Evolutionary conservation across 2,888 invertebrate genomes (phyloP).

Genomic region (Diachrysia chrysitis): DNA sequence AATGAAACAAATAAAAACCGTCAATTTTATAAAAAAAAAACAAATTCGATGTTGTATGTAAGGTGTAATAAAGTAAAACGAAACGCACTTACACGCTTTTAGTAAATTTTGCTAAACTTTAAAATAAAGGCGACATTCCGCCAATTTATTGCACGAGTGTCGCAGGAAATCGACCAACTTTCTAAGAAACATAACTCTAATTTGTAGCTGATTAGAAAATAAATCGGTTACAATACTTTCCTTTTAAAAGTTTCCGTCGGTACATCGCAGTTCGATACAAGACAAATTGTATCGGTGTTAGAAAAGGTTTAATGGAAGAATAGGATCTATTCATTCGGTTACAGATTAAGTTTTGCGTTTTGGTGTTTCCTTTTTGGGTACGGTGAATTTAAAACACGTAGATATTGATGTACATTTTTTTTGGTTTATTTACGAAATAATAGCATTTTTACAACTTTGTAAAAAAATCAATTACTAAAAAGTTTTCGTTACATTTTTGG

Average conservation of each 20-base stretch:
- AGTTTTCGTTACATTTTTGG: too few species aligned
- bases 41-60: too few species aligned
- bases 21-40: too few species aligned
- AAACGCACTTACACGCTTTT: not conserved
- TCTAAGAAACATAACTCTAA: conserved; percentile 72
- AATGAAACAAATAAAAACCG: not conserved
- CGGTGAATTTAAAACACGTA: too few species aligned
- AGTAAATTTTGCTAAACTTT: not conserved
- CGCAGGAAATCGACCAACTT: conserved; percentile 61
- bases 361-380: not conserved
- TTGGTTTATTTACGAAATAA: too few species aligned
- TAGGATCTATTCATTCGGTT: not conserved
- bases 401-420: too few species aligned
- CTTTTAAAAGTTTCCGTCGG: conserved; percentile 66
- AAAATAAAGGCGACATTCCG: conserved; percentile 6
- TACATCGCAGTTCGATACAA: conserved; percentile 32
- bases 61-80: too few species aligned
- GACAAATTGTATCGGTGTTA: conserved; percentile 8
- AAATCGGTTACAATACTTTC: conserved; percentile 79
- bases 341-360: not conserved
- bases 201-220: conserved; percentile 75
- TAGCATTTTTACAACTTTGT: too few species aligned
- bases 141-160: conserved; percentile 45
- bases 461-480: too few species aligned
- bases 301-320: conserved; percentile 13